A percentile compares a stretch with the other conserved stretches of the same genome.
Conservation (phyloP, 2,113 vertebrate genomes). For the Nibea coibor region DNA sequence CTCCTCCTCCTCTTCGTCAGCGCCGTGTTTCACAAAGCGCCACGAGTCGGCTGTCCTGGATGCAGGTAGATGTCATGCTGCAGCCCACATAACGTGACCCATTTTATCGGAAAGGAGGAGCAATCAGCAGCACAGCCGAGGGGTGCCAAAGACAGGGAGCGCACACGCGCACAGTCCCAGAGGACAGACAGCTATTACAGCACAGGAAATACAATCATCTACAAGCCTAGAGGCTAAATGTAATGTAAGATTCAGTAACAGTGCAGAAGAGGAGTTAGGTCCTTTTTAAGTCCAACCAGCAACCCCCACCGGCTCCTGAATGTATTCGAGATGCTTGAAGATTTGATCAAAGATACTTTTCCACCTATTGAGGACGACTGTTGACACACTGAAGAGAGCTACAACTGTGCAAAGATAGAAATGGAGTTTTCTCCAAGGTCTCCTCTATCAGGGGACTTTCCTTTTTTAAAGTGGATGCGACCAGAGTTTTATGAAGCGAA, state of each 20-base stretch:
- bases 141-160: slow-evolving; percentile 68
- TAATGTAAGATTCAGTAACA: slow-evolving; percentile 71
- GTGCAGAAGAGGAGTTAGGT: slow-evolving; percentile 55
- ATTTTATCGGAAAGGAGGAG: slow-evolving; percentile 71
- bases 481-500: slow-evolving; percentile 27
- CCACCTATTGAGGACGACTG: slow-evolving; percentile 44
- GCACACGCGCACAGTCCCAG: slow-evolving; percentile 55
- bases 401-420: slow-evolving; percentile 29
- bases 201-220: slow-evolving; percentile 82
- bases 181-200: slow-evolving; percentile 76
- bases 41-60: slow-evolving; percentile 34
- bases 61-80: slow-evolving; percentile 52
- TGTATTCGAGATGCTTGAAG: slow-evolving; percentile 45
- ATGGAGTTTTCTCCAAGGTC: slow-evolving; percentile 15
- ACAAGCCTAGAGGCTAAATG: slow-evolving; percentile 72
- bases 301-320: slow-evolving; percentile 37
- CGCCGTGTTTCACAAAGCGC: not conserved
- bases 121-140: slow-evolving; percentile 70
- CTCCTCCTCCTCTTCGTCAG: slow-evolving; percentile 15
- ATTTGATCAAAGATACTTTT: slow-evolving; percentile 54
- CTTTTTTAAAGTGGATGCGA: slow-evolving; percentile 20
- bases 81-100: slow-evolving; percentile 76
- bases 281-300: slow-evolving; percentile 61
- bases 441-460: slow-evolving; percentile 19
- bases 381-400: slow-evolving; percentile 16